Evolutionary conservation across 2,113 vertebrate species (phyloP), one percentile per base, ranked within the genome.

Genomic region (Periophthalmodon schlosseri): DNA sequence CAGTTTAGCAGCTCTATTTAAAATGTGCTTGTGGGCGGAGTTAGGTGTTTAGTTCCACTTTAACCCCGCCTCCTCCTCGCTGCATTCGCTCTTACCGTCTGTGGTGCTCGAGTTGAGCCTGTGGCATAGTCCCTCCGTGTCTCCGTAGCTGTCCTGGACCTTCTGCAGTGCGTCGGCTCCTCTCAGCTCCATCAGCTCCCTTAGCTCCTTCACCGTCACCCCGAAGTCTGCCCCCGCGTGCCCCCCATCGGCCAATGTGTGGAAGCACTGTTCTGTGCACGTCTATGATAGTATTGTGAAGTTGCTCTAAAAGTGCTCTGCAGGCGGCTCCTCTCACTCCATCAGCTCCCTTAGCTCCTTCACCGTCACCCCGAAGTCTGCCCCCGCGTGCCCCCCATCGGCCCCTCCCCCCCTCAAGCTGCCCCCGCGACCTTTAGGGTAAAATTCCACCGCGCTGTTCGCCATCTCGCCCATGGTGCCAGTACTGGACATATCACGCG

Each of bases 361-460:
- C 89, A 96, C 81, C 0, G 95, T 94, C 79, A 94, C 95, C 80
- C 93, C 95, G 39, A 96, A 96, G 75, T 95, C 95, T 76, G 93
- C 95, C 36, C 82, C 89, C 0, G 93, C 89, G 20, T 92, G 91
- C 81, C 93, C 93, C 67, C 87, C 89, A 33, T 94, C 94, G 14
- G 86, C 81, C 63, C 87, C 75, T 50, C 81, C 87, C 44, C 77
- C 60, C 34, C 74, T 68, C 21, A 81, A 89, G 58, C 91, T 87
- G 68, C 89, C 92, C 79, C 91, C 89, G 84, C 52, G 52, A 21
- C 52, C 52, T 21, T 96, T 96, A 79, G 96, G 95, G 85, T 95
- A 95, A 89, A 96, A 95, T 88, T 96, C 96, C 80, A 96, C 95
- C n/a, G 94, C 92, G 20, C 96, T 97, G 92, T 97, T 97, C 36